Base-by-base conservation (phyloP, 1,140 invertebrate species). In the Papilio xuthus region DNA sequence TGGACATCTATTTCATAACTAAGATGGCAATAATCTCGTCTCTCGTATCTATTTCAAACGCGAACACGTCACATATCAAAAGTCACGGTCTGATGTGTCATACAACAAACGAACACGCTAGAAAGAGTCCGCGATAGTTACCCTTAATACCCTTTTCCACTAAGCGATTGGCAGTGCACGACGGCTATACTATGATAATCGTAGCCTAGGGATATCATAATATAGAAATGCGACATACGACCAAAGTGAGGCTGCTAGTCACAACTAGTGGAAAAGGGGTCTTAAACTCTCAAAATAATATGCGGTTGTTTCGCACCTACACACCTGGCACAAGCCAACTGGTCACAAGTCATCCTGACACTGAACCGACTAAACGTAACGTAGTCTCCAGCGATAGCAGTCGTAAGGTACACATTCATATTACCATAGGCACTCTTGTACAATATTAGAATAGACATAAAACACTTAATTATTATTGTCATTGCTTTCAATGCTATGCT, bases 201-300 rank as follows among this genome's bases (percentile, higher is more conserved):
- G 26, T 4, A 1, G 70, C 7, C 18, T 4, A n/a, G 15, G 2
- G 28, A 18, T 71, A 37, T 53, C 44, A 47, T 20, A 71, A 78
- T 79, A 67, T 37, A 32, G 1, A 53, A 20, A 20, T 18, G n/a
- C n/a, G 8, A n/a, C n/a, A n/a, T 53, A 53, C 18, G 6, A n/a
- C 50, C n/a, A 53, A 0, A 47, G 44, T 47, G 13, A 53, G 7
- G 6, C 18, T 18, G 6, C 7, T 53, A n/a, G 47, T 50, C 18
- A 18, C 32, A 7, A 18, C 50, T n/a, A 53, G 50, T 0, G 50
- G n/a, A 53, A 53, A 53, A 53, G 8, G 50, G 50, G 50, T 53
- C 81, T 86, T 85, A 84, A 84, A 87, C 67, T 90, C 89, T 88
- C 80, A 87, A 92, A 91, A 92, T 92, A 90, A 88, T 89, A 83